Percentiles rank a stretch among this genome's conserved stretches.
Conservation (phyloP, 23 tunicate genomes). For the Aplidium turbinatum region DNA sequence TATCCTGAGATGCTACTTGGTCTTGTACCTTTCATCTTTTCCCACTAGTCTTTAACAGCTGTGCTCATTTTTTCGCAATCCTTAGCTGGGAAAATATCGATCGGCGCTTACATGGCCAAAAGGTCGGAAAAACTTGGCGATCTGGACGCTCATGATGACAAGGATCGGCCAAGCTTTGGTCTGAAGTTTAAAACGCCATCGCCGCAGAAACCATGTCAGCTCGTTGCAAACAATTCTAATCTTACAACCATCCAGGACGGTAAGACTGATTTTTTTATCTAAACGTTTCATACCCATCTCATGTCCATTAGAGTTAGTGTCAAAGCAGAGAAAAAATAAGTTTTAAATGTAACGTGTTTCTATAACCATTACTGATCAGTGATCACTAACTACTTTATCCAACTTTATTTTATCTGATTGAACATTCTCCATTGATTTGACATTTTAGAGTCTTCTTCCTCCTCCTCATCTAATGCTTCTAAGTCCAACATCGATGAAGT, state of each 20-base stretch:
- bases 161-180: conserved; percentile 86
- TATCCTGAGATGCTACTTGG: neutral
- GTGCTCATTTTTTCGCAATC: neutral
- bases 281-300: too few relatives aligned
- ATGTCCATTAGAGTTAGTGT: too few relatives aligned
- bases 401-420: too few relatives aligned
- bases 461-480: too few relatives aligned
- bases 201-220: conserved; percentile 48
- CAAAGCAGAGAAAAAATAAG: too few relatives aligned
- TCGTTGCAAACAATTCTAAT: conserved; percentile 5
- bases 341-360: too few relatives aligned
- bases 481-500: too few relatives aligned
- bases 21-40: neutral
- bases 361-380: too few relatives aligned
- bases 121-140: conserved; percentile 76
- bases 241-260: conserved; percentile 5
- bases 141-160: conserved; percentile 20
- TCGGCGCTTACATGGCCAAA: conserved; percentile 77
- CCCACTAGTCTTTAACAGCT: neutral
- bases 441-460: too few relatives aligned
- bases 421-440: too few relatives aligned
- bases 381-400: too few relatives aligned
- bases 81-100: conserved; percentile 63
- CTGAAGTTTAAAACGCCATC: conserved; percentile 69
- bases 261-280: too few relatives aligned